phyloP scores from a whole-genome alignment of 2,888 invertebrate species.

The Tachystola acroxantha region DNA sequence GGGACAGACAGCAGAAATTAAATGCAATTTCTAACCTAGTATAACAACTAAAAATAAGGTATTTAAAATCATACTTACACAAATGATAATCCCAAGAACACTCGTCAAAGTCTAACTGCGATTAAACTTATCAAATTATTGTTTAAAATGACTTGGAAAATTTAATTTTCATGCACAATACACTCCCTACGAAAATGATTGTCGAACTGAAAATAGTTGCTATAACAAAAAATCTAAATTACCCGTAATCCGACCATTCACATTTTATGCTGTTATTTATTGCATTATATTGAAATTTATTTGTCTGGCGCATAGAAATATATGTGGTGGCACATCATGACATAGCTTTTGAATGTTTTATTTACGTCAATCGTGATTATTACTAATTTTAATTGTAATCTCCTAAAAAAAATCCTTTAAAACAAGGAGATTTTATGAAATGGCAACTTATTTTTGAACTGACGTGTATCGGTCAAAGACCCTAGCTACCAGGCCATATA shows the following conservation, averaged over 20 bases:
- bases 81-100: constrained; percentile 24
- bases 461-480: constrained; percentile 22
- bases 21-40: constrained; percentile 70
- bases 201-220: constrained; percentile 5
- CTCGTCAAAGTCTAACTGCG: constrained; percentile 15
- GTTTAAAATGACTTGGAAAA: constrained; percentile 9
- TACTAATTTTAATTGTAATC: too few relatives aligned
- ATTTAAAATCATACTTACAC: constrained; percentile 48
- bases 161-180: constrained; percentile 19
- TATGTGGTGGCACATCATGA: too few relatives aligned
- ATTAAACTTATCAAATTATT: constrained; percentile 17
- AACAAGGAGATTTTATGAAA: too few relatives aligned
- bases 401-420: too few relatives aligned
- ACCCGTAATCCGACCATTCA: too few relatives aligned
- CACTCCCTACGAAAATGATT: constrained; percentile 20
- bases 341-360: too few relatives aligned
- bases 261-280: too few relatives aligned
- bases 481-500: too few relatives aligned
- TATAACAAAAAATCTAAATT: constrained; percentile 1
- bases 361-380: too few relatives aligned
- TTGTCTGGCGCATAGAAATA: too few relatives aligned
- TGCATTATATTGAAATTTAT: too few relatives aligned
- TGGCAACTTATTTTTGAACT: constrained; percentile 13
- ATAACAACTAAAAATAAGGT: constrained; percentile 32
- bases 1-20: constrained; percentile 63